Percentiles rank a stretch among this genome's conserved stretches.
These are phyloP conservation scores for Polypedilum vanderplanki DNA, from an alignment of 1,140 invertebrate species.

Conservation along the genomic window DNA sequence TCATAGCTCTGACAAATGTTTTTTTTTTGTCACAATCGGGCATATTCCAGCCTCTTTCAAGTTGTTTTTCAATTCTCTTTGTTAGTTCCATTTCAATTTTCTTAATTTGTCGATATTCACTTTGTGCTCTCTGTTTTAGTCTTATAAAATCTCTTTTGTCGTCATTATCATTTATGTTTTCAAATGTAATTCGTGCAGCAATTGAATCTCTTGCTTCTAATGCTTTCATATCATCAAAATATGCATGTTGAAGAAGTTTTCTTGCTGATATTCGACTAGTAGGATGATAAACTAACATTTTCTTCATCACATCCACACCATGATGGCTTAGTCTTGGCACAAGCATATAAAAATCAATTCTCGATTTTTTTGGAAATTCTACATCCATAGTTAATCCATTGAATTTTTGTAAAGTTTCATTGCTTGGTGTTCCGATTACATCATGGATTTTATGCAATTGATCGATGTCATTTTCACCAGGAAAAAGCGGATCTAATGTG, in stretches of 20 bases:
- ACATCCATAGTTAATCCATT: constrained; percentile 46
- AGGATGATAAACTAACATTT: constrained; percentile 58
- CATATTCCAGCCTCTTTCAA: too few species aligned
- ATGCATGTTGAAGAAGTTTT: constrained; percentile 51
- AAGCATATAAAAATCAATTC: constrained; percentile 48
- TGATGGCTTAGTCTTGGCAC: constrained; percentile 47
- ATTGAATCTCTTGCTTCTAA: too few species aligned
- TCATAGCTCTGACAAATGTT: too few species aligned
- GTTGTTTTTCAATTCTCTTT: too few species aligned
- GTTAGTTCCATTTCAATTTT: too few species aligned
- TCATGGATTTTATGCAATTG: constrained; percentile 59
- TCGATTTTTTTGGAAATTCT: constrained; percentile 47
- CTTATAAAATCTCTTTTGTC: too few species aligned
- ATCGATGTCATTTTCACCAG: constrained; percentile 61
- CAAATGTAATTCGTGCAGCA: too few species aligned
- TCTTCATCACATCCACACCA: constrained; percentile 50
- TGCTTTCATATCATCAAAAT: constrained; percentile 46
- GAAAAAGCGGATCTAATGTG: constrained; percentile 57
- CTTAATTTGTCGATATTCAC: too few species aligned
- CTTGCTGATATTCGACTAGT: constrained; percentile 51
- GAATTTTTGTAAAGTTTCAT: constrained; percentile 50
- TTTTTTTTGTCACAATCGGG: too few species aligned
- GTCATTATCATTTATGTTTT: too few species aligned
- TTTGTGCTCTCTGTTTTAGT: too few species aligned
- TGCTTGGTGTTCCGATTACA: constrained; percentile 54